These are phyloP conservation scores for Brachionus calyciflorus DNA, from an alignment of 1,140 invertebrate genomes.

Conservation along the genomic window DNA sequence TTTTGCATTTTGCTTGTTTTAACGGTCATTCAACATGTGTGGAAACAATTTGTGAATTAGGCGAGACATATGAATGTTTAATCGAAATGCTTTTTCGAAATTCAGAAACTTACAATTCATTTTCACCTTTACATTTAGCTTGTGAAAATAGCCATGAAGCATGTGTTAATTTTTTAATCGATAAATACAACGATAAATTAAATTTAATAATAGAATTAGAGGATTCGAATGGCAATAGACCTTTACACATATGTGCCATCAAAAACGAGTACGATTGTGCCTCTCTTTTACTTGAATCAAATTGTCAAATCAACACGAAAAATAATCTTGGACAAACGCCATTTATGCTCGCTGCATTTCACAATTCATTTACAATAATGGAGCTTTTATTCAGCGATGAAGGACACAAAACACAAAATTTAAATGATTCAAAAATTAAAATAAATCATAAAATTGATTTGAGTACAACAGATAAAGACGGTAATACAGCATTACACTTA, in stretches of 20 bases:
- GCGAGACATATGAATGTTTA: not conserved
- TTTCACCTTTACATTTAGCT: conserved; percentile 28
- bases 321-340: conserved; percentile 16
- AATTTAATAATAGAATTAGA: not conserved
- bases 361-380: conserved; percentile 33
- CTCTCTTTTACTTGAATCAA: not conserved
- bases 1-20: conserved; percentile 31
- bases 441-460: not conserved
- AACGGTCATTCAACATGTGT: conserved; percentile 31
- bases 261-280: conserved; percentile 36
- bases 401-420: conserved; percentile 55
- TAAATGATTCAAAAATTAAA: not conserved
- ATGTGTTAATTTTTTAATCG: conserved; percentile 27
- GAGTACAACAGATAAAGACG: not conserved
- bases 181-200: conserved; percentile 10
- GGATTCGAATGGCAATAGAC: conserved; percentile 26
- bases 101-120: not conserved
- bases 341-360: conserved; percentile 27
- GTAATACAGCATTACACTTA: conserved; percentile 41
- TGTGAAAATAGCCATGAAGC: conserved; percentile 30
- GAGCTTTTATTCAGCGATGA: conserved; percentile 67
- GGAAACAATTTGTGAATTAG: conserved; percentile 23
- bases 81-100: conserved; percentile 7
- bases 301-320: not conserved
- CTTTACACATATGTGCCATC: conserved; percentile 11